phyloP scores from a whole-genome alignment of 2,888 invertebrate genomes.

The Yponomeuta malinellus region DNA sequence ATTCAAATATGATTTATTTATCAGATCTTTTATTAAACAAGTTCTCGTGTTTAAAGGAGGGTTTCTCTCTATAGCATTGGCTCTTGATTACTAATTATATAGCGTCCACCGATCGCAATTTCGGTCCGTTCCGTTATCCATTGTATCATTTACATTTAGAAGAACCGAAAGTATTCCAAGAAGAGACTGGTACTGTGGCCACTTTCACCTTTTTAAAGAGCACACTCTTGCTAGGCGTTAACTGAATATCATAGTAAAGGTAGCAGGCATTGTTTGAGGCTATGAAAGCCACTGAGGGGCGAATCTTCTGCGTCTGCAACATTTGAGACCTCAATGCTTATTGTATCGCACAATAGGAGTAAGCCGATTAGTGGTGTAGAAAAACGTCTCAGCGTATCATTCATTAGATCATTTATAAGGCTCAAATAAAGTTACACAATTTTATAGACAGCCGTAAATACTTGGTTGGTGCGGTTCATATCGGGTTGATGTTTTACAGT shows the following conservation, averaged over 20 bases:
- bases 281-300: constrained; percentile 16
- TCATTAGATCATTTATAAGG: constrained; percentile 6
- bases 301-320: background rate
- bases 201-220: constrained; percentile 57
- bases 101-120: background rate
- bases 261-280: constrained; percentile 31
- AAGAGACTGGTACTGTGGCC: constrained; percentile 45
- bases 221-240: constrained; percentile 55
- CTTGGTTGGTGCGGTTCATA: background rate
- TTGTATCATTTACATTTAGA: constrained; percentile 59
- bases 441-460: constrained; percentile 7
- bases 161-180: constrained; percentile 59
- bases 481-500: background rate
- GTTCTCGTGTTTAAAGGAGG: background rate
- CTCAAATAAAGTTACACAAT: constrained; percentile 7
- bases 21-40: background rate
- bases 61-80: background rate
- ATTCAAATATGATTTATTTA: background rate
- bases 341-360: background rate
- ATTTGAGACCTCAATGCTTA: background rate
- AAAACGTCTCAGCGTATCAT: background rate
- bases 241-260: constrained; percentile 67
- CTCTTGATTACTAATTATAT: background rate
- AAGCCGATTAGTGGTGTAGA: background rate
- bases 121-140: constrained; percentile 45